A percentile compares a stretch with the other conserved stretches of the same genome.
Evolutionary conservation across 2,113 vertebrate genomes (phyloP).

Genomic region (Amblyopsis rosae): DNA sequence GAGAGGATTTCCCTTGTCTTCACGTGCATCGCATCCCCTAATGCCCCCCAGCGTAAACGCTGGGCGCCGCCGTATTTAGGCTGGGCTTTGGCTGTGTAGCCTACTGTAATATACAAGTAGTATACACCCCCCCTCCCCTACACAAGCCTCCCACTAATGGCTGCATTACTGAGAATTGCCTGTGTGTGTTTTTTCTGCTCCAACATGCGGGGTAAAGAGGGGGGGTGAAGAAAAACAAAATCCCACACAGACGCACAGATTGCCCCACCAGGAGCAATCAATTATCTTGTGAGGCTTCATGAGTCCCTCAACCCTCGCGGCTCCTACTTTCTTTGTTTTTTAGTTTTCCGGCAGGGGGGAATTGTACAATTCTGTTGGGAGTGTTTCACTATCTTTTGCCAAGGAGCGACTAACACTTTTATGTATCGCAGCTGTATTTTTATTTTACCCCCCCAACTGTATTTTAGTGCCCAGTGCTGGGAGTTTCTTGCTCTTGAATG

Average conservation of each 20-base stretch:
- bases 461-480: conserved; percentile 25
- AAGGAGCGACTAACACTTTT: conserved; percentile 50
- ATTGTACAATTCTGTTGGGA: conserved; percentile 17
- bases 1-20: conserved; percentile 75
- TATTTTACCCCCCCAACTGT: conserved; percentile 2
- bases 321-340: conserved; percentile 30
- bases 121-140: conserved; percentile 43
- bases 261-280: conserved; percentile 70
- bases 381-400: conserved; percentile 35
- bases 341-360: conserved; percentile 9
- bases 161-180: conserved; percentile 53
- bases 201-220: conserved; percentile 19
- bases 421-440: conserved; percentile 20
- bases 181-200: conserved; percentile 63
- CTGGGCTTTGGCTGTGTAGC: conserved; percentile 44
- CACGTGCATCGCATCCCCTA: conserved; percentile 57
- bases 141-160: conserved; percentile 48
- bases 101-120: conserved; percentile 70
- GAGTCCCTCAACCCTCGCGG: conserved; percentile 57
- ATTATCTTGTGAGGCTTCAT: conserved; percentile 58
- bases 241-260: conserved; percentile 72
- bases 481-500: conserved; percentile 48
- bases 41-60: conserved; percentile 58
- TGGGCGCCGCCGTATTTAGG: conserved; percentile 76
- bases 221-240: conserved; percentile 53